Percentiles rank a stretch among this genome's conserved stretches.
phyloP scores from a whole-genome alignment of 2,797 vertebrate genomes.

The Sphaeramia orbicularis region DNA sequence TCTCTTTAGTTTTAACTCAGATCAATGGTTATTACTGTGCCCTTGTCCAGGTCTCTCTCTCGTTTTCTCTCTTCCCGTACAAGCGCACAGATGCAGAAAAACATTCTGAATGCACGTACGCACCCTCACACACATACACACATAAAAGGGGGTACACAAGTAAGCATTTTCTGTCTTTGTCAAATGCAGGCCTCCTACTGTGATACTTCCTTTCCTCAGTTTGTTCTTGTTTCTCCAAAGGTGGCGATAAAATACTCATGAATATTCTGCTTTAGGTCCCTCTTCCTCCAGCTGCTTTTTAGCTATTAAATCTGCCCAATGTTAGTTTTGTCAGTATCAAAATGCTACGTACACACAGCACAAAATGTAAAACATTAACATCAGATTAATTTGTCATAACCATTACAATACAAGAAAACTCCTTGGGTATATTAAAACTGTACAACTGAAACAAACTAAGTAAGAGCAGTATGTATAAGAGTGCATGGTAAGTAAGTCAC shows the following conservation, averaged over 20 bases:
- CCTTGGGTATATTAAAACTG: neutral
- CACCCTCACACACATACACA: neutral
- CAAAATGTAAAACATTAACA: neutral
- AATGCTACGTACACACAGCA: neutral
- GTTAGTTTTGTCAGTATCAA: conserved; percentile 5
- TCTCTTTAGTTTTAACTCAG: conserved; percentile 78
- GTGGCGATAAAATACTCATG: conserved; percentile 42
- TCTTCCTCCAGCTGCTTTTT: neutral
- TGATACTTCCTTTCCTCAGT: conserved; percentile 55
- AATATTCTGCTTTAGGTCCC: conserved; percentile 26
- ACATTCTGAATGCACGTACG: conserved; percentile 5
- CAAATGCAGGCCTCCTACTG: conserved; percentile 51
- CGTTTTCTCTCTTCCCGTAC: conserved; percentile 24
- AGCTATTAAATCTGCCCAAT: neutral
- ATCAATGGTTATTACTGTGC: conserved; percentile 83
- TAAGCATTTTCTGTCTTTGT: conserved; percentile 50
- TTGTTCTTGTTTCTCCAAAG: conserved; percentile 35
- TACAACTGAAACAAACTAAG: no score
- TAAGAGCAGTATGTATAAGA: no score
- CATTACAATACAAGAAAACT: neutral
- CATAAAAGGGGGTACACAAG: conserved; percentile 10
- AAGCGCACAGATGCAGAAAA: conserved; percentile 18
- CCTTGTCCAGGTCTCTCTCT: conserved; percentile 69
- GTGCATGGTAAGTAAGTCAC: no score
- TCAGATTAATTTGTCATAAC: neutral